Conservation (phyloP, 2,888 invertebrate genomes). For the Pristionchus fissidentatus region DNA sequence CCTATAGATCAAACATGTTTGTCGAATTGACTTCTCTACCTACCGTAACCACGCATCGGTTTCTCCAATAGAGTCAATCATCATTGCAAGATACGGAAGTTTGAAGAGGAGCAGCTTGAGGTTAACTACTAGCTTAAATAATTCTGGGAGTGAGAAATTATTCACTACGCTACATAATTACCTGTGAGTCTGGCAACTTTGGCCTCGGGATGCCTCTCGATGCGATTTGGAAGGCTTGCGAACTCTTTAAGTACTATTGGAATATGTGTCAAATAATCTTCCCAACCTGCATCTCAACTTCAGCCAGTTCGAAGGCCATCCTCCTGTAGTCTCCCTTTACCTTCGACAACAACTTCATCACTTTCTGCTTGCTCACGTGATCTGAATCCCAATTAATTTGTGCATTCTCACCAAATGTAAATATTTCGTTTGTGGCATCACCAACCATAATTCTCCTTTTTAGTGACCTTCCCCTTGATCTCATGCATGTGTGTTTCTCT, state of each 20-base stretch:
- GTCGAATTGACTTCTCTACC: background rate
- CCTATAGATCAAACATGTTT: slow-evolving; percentile 78
- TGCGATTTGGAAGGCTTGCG: slow-evolving; percentile 91
- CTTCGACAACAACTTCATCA: slow-evolving; percentile 84
- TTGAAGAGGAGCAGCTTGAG: slow-evolving; percentile 88
- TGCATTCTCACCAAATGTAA: background rate
- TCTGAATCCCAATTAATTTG: slow-evolving; percentile 60
- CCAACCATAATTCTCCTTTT: slow-evolving; percentile 58
- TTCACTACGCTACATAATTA: slow-evolving; percentile 83
- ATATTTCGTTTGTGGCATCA: background rate
- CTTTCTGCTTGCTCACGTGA: slow-evolving; percentile 83
- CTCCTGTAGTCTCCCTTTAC: slow-evolving; percentile 66
- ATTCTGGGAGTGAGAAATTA: background rate
- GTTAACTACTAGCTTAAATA: slow-evolving; percentile 51
- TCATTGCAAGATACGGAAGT: slow-evolving; percentile 88
- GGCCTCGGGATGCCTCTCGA: slow-evolving; percentile 87
- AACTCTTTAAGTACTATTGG: slow-evolving; percentile 78
- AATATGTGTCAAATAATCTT: background rate
- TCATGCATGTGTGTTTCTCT: slow-evolving; percentile 58
- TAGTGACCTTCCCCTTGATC: slow-evolving; percentile 56
- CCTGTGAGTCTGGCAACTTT: slow-evolving; percentile 81
- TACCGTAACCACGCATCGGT: slow-evolving; percentile 82
- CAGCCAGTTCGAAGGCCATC: slow-evolving; percentile 76
- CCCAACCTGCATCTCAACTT: slow-evolving; percentile 84
- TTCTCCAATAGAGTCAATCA: slow-evolving; percentile 90